A percentile compares a stretch with the other conserved stretches of the same genome.
phyloP scores from a whole-genome alignment of 2,113 vertebrate genomes.

The Suricata suricatta region DNA sequence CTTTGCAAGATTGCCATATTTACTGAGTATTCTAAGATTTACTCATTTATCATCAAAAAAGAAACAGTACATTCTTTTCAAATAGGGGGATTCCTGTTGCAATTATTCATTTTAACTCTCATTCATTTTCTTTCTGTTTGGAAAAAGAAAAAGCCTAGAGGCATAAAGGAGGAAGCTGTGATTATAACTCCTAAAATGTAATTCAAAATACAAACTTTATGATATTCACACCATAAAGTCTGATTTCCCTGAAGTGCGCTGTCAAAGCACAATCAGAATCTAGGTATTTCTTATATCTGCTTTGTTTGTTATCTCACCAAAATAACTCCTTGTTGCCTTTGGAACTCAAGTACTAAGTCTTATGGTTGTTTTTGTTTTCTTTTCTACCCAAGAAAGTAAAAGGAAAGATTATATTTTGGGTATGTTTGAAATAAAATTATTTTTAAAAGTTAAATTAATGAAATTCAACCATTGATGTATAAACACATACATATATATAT shows the following conservation, averaged over 20 bases:
- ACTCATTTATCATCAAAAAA: background rate
- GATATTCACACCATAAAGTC: background rate
- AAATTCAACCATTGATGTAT: background rate
- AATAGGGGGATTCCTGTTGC: background rate
- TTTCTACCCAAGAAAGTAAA: background rate
- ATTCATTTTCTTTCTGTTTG: background rate
- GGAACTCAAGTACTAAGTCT: background rate
- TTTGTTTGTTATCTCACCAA: background rate
- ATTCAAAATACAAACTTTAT: conserved; percentile 5
- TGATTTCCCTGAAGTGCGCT: conserved; percentile 12
- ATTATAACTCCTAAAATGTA: background rate
- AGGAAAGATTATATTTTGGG: background rate
- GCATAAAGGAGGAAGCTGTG: background rate
- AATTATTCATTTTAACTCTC: conserved; percentile 36
- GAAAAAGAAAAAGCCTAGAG: background rate
- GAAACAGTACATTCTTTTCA: background rate
- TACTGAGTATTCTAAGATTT: conserved; percentile 16
- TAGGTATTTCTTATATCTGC: conserved; percentile 35
- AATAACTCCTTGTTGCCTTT: conserved; percentile 56
- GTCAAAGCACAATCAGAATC: background rate
- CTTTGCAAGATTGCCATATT: background rate
- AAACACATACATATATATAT: background rate
- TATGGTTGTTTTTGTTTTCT: background rate
- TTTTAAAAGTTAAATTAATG: background rate
- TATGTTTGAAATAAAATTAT: background rate